Conservation (phyloP, 2,113 vertebrate genomes). For the Limnothrissa miodon region DNA sequence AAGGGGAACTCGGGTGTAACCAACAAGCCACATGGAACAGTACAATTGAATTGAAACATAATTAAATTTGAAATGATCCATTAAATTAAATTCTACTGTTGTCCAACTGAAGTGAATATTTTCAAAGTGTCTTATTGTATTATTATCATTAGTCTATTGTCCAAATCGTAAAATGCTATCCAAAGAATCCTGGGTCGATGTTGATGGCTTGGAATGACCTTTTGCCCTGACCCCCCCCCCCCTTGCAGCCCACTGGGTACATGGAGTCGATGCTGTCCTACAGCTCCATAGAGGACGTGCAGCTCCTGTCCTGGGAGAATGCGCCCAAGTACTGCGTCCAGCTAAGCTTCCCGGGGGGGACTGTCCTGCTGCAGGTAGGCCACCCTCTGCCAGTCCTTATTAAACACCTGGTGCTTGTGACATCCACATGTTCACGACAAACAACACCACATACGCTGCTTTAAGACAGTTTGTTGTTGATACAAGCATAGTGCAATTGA, state of each 20-base stretch:
- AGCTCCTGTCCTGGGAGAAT: slow-evolving; percentile 98
- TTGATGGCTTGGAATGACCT: background rate
- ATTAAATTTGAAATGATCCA: background rate
- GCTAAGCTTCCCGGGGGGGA: slow-evolving; percentile 94
- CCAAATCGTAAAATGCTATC: no score
- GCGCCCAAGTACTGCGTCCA: slow-evolving; percentile 99
- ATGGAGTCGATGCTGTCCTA: slow-evolving; percentile 97
- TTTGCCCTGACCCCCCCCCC: background rate
- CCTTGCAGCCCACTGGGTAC: slow-evolving; percentile 91
- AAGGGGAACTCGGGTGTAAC: background rate
- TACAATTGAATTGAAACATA: background rate
- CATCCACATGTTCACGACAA: background rate
- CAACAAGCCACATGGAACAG: background rate
- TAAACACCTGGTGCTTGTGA: background rate
- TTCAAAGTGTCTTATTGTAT: background rate
- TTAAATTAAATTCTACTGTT: background rate
- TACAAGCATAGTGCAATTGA: no score
- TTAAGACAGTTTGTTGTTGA: no score
- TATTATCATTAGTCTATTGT: background rate
- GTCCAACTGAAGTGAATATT: background rate
- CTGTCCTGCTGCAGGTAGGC: slow-evolving; percentile 91
- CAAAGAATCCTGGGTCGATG: no score
- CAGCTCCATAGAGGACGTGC: slow-evolving; percentile 96
- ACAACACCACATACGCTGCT: background rate
- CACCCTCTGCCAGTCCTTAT: background rate